Evolutionary conservation across 2,113 vertebrate genomes (phyloP).

Genomic region (western clawed frog (Xenopus tropicalis)): UCB_Xtro_10.0 CM004451.2:61679001-61679500

Average conservation of each 20-base stretch:
- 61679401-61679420: no score
- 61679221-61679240: slow-evolving; percentile 79
- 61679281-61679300: no score
- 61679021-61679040: slow-evolving; percentile 59
- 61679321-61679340: no score
- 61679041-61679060: slow-evolving; percentile 45
- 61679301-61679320: no score
- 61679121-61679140: slow-evolving; percentile 49
- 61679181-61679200: slow-evolving; percentile 76
- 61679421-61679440: no score
- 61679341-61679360: no score
- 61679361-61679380: no score
- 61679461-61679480: no score
- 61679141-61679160: slow-evolving; percentile 44
- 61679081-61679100: slow-evolving; percentile 39
- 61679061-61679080: slow-evolving; percentile 47
- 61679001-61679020: slow-evolving; percentile 65
- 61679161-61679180: slow-evolving; percentile 53
- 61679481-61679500: no score
- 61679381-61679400: no score
- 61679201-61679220: slow-evolving; percentile 88
- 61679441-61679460: no score
- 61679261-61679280: no score
- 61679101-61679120: slow-evolving; percentile 35
- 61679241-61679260: slow-evolving; percentile 35